Conservation (phyloP, 2,113 vertebrate genomes). For the Bucco capensis region DNA sequence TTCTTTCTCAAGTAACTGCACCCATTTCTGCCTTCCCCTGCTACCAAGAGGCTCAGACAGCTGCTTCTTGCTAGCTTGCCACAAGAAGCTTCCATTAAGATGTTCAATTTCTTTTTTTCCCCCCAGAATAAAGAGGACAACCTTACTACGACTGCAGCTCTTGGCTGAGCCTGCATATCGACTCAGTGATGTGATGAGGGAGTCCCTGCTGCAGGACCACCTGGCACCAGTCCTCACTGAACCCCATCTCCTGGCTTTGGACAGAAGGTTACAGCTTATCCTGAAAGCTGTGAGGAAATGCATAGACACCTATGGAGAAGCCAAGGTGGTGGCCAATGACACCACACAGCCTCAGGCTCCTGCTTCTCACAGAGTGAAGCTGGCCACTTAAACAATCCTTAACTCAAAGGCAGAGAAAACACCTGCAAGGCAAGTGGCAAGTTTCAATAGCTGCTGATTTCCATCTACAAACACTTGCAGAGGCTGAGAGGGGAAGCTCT, state of each 20-base stretch:
- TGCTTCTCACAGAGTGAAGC: not conserved
- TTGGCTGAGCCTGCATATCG: conserved; percentile 75
- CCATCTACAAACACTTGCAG: not conserved
- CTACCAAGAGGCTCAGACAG: not conserved
- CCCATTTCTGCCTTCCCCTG: not conserved
- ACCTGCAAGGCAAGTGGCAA: not conserved
- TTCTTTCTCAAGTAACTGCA: not conserved
- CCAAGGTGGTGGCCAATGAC: conserved; percentile 76
- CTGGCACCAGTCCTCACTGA: conserved; percentile 84
- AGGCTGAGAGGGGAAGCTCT: not conserved
- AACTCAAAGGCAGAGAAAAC: not conserved
- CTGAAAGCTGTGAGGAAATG: conserved; percentile 79
- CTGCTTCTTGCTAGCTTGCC: not conserved
- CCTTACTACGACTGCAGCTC: conserved; percentile 81
- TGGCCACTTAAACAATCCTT: not conserved
- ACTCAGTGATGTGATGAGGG: conserved; percentile 91
- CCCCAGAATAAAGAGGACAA: conserved; percentile 87
- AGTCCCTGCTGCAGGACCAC: conserved; percentile 83
- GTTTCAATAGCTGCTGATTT: not conserved
- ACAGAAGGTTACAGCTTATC: conserved; percentile 83
- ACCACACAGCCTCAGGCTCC: not conserved
- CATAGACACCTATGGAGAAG: conserved; percentile 73
- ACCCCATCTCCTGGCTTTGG: conserved; percentile 87
- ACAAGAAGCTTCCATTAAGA: not conserved
- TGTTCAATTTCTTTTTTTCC: not conserved